These are phyloP conservation scores for Prosopocoilus inquinatus DNA, from an alignment of 2,888 invertebrate genomes.

Conservation along the genomic window DNA sequence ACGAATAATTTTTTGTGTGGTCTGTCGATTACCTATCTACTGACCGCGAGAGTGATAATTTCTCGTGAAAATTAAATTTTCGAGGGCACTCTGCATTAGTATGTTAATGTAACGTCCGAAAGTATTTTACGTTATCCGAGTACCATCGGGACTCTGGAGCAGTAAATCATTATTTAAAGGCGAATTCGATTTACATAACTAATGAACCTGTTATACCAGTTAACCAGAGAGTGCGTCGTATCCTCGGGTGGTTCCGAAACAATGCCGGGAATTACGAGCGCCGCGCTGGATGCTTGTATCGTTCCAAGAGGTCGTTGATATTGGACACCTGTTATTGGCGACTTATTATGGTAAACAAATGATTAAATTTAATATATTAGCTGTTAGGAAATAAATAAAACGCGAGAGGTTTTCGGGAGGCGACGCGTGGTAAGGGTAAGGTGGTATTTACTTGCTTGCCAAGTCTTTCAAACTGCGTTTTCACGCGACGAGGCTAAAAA, in stretches of 20 bases:
- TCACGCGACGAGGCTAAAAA: conserved; percentile 15
- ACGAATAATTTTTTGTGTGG: no score
- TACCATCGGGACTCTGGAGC: conserved; percentile 32
- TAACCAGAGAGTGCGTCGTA: conserved; percentile 17
- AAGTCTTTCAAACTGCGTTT: background rate
- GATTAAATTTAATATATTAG: conserved; percentile 20
- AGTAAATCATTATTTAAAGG: conserved; percentile 45
- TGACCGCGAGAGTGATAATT: no score
- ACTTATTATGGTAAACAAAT: conserved; percentile 16
- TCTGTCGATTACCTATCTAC: no score
- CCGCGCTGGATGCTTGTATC: conserved; percentile 7
- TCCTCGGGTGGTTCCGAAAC: conserved; percentile 10
- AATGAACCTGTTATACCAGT: conserved; percentile 42
- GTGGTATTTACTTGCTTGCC: no score
- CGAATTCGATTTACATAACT: conserved; percentile 48
- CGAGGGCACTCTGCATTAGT: no score
- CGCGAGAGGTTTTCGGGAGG: no score
- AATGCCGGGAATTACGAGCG: conserved; percentile 14
- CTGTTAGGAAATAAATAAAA: background rate
- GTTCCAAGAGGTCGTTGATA: conserved; percentile 24
- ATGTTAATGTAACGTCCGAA: no score
- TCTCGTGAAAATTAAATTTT: no score
- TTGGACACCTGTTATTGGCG: conserved; percentile 25
- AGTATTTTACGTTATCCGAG: background rate
- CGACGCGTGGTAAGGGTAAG: background rate